phyloP scores from a whole-genome alignment of 2,113 vertebrate genomes.

The Prionailurus bengalensis region DNA sequence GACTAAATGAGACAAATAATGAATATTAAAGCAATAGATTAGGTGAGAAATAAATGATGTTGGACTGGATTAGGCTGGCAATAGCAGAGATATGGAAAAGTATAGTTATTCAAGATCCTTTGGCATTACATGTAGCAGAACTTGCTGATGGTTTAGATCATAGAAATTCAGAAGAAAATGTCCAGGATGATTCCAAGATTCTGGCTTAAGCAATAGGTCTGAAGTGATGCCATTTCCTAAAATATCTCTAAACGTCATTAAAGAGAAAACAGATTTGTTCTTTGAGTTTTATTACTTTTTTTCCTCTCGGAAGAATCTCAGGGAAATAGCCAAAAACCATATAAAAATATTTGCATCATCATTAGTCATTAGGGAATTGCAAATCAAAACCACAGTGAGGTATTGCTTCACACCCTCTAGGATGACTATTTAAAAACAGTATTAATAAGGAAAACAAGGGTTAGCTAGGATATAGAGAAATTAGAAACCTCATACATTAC shows the following conservation, averaged over 20 bases:
- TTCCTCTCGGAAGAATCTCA: neutral
- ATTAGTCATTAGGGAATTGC: neutral
- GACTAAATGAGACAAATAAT: neutral
- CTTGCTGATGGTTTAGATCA: neutral
- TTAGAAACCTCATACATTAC: neutral
- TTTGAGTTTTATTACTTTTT: neutral
- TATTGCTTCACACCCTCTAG: neutral
- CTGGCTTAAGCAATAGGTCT: neutral
- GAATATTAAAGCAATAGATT: neutral
- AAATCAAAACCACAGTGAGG: neutral
- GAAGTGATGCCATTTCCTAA: neutral
- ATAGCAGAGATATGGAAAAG: neutral
- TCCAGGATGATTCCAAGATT: neutral
- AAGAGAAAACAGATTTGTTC: neutral
- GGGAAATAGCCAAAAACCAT: neutral
- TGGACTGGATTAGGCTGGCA: neutral
- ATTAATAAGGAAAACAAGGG: neutral
- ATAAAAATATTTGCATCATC: neutral
- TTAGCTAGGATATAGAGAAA: neutral
- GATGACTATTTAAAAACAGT: neutral
- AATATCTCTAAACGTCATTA: neutral
- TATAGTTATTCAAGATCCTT: neutral
- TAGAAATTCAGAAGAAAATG: neutral
- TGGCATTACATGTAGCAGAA: neutral
- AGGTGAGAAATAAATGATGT: neutral